Percentiles rank a stretch among this genome's conserved stretches.
Evolutionary conservation across 2,888 invertebrate genomes (phyloP).

Genomic region (Agriopis aurantiaria): DNA sequence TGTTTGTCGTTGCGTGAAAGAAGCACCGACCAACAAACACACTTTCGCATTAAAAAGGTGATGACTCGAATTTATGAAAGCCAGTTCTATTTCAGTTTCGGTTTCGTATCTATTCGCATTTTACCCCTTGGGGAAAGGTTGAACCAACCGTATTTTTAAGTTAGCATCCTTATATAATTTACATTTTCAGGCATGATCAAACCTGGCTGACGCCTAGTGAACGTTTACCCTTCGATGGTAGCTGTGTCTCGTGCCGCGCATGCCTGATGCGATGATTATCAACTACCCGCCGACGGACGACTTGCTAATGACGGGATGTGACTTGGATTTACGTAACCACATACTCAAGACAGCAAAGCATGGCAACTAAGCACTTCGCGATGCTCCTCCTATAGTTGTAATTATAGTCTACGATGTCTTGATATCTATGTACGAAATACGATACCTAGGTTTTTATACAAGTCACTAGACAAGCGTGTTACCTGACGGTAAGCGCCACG

Average conservation of each 20-base stretch:
- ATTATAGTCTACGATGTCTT: background rate
- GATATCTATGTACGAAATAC: background rate
- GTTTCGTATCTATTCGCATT: background rate
- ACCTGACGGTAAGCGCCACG: background rate
- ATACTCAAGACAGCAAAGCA: conserved; percentile 32
- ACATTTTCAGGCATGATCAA: too few species aligned
- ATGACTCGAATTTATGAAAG: too few species aligned
- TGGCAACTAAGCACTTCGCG: conserved; percentile 19
- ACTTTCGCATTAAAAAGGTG: too few species aligned
- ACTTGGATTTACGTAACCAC: conserved; percentile 43
- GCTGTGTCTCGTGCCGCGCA: conserved; percentile 44
- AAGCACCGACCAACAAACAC: too few species aligned
- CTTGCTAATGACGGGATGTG: conserved; percentile 53
- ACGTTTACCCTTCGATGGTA: background rate
- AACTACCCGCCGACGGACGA: conserved; percentile 33
- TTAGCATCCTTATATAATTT: too few species aligned
- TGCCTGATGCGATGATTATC: conserved; percentile 63
- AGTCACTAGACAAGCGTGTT: background rate
- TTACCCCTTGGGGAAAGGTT: background rate
- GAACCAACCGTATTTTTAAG: too few species aligned
- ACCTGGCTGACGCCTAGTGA: background rate
- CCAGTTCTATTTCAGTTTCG: too few species aligned
- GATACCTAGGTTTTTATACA: background rate
- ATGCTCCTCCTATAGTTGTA: conserved; percentile 8
- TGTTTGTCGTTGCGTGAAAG: too few species aligned